These are phyloP conservation scores for Drosophila borealis DNA, from an alignment of 2,888 invertebrate species.

Conservation along the genomic window DNA sequence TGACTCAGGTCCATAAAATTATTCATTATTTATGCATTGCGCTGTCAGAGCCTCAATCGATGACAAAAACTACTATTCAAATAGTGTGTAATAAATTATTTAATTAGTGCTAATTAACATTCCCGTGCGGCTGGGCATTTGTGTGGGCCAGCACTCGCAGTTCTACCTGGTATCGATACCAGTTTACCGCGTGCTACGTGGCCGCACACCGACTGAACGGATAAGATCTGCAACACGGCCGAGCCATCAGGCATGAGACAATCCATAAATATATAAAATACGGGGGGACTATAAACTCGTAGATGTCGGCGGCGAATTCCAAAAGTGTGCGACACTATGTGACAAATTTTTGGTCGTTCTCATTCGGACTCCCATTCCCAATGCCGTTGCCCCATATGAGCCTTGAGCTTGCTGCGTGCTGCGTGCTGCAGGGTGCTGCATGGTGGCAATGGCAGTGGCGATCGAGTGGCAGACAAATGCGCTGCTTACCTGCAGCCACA, in stretches of 20 bases:
- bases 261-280: constrained; percentile 29
- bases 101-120: constrained; percentile 80
- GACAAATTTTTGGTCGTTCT: constrained; percentile 62
- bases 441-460: constrained; percentile 26
- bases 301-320: constrained; percentile 32
- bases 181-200: constrained; percentile 61
- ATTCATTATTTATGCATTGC: constrained; percentile 16
- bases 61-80: constrained; percentile 3
- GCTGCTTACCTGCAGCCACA: constrained; percentile 82
- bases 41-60: constrained; percentile 3
- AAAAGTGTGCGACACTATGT: constrained; percentile 47
- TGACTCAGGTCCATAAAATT: constrained; percentile 10
- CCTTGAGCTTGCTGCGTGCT: constrained; percentile 45
- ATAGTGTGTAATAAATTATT: constrained; percentile 64
- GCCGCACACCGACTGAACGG: constrained; percentile 67
- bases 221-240: constrained; percentile 74
- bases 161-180: background rate
- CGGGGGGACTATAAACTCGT: constrained; percentile 24
- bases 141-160: constrained; percentile 3
- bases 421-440: constrained; percentile 3
- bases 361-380: constrained; percentile 18
- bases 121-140: constrained; percentile 40
- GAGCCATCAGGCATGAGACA: constrained; percentile 16
- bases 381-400: constrained; percentile 39
- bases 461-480: constrained; percentile 81